Evolutionary conservation across 2,797 vertebrate species (phyloP), one percentile per base, ranked within the genome.

Genomic region (Fringilla coelebs): DNA sequence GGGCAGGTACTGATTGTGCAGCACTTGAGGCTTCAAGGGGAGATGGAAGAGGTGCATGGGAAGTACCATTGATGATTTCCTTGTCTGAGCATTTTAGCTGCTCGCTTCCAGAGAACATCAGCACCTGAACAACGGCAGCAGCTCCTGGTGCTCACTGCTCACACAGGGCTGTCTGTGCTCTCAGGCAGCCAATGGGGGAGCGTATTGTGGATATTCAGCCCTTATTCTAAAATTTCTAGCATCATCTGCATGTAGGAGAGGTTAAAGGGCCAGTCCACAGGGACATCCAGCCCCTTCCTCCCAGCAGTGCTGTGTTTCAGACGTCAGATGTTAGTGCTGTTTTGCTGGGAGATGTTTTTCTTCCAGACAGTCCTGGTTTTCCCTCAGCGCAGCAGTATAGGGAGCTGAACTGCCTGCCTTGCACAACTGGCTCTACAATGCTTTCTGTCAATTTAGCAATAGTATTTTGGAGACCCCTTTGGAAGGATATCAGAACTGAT

Each of bases 1-100:
- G 48, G 75, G 89, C 85, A 70, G 67, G 32, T 84, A 54, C 66
- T 91, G 82, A 79, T 91, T 86, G 94, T 91, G 85, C 83, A 77
- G 88, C 12, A 3, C 32, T 83, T 62, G 61, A 80, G 84, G 83
- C 73, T 86, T 75, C 5, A 0, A 28, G 34, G 26, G 13, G 25
- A 51, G 58, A 21, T 49, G 68, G 68, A 85, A 71, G 66, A 74
- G n/a, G 17, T 41, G 71, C 1, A 34, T 80, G 54, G 75, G 82
- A 91, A 63, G 91, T 3, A 1, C 36, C 80, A 92, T 76, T 46
- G 71, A 19, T 49, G 32, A 81, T 89, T 86, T 89, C 40, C 45
- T 75, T 52, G 24, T 66, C 66, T 75, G 70, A 71, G 25, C 2
- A 0, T 79, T 79, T 85, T 49, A 65, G 49, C 36, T 82, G 62